Evolutionary conservation across 2,888 invertebrate species (phyloP).

Genomic region (Bhutanitis thaidina): DNA sequence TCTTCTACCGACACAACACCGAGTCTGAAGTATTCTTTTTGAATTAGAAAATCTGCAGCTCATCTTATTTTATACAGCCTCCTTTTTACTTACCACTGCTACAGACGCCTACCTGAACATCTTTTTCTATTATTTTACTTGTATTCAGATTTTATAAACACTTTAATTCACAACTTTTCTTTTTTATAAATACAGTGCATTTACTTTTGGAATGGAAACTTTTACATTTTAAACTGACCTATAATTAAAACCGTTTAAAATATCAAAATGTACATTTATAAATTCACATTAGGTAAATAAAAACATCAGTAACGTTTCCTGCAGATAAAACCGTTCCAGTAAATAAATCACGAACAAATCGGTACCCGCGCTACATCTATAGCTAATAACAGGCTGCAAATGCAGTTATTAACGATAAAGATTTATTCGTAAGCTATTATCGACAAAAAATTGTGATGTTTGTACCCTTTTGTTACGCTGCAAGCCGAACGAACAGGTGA

Average conservation of each 20-base stretch:
- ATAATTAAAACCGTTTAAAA: not conserved
- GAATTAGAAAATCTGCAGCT: too few relatives aligned
- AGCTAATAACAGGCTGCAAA: conserved; percentile 60
- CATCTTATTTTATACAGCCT: too few relatives aligned
- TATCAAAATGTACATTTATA: not conserved
- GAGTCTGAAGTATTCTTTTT: too few relatives aligned
- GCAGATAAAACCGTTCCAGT: conserved; percentile 20
- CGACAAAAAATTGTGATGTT: conserved; percentile 73
- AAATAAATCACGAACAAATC: conserved; percentile 60
- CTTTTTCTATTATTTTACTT: too few relatives aligned
- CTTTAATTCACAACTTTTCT: too few relatives aligned
- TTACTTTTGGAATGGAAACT: too few relatives aligned
- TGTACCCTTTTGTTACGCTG: conserved; percentile 75
- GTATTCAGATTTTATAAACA: too few relatives aligned
- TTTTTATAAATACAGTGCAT: too few relatives aligned
- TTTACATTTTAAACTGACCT: too few relatives aligned
- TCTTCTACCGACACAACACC: too few relatives aligned
- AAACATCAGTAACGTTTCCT: conserved; percentile 13
- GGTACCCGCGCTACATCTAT: conserved; percentile 54
- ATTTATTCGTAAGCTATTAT: conserved; percentile 72
- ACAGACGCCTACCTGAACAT: too few relatives aligned
- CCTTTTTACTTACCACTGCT: too few relatives aligned
- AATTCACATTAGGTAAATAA: conserved; percentile 5
- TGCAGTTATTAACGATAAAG: conserved; percentile 71
- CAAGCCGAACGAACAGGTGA: conserved; percentile 76